A percentile compares a stretch with the other conserved stretches of the same genome.
phyloP scores from a whole-genome alignment of 2,888 invertebrate genomes.

The Drosophila atroscutellata region DNA sequence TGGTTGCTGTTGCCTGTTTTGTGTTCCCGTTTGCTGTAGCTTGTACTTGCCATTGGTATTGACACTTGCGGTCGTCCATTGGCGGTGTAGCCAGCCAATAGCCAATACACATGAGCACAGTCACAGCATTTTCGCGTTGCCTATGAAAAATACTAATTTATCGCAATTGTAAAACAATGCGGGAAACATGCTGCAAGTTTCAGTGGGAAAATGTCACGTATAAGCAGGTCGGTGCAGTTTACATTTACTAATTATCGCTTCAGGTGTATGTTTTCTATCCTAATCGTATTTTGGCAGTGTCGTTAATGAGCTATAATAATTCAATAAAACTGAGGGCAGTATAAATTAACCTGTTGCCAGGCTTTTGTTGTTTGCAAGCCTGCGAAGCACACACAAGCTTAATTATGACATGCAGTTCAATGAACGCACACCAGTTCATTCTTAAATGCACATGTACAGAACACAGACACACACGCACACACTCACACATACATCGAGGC shows the following conservation, averaged over 20 bases:
- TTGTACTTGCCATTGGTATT: slow-evolving; percentile 41
- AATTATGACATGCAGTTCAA: slow-evolving; percentile 29
- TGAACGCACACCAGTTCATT: slow-evolving; percentile 5
- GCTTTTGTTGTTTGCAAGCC: slow-evolving; percentile 19
- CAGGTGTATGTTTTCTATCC: slow-evolving; percentile 9
- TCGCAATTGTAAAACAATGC: slow-evolving; percentile 48
- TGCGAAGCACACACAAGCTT: slow-evolving; percentile 31
- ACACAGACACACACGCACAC: background rate
- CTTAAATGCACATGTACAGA: slow-evolving; percentile 1
- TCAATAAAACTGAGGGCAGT: slow-evolving; percentile 70
- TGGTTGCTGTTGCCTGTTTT: slow-evolving; percentile 26
- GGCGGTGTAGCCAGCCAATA: slow-evolving; percentile 28
- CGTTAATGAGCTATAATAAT: slow-evolving; percentile 74
- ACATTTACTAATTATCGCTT: background rate
- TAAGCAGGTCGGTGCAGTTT: background rate
- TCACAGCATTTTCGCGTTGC: slow-evolving; percentile 3
- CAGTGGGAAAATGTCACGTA: slow-evolving; percentile 18
- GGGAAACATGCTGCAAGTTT: slow-evolving; percentile 54
- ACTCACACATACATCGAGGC: slow-evolving; percentile 7
- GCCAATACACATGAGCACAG: slow-evolving; percentile 2
- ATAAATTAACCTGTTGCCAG: slow-evolving; percentile 72
- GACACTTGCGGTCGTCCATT: slow-evolving; percentile 52
- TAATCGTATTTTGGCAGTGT: slow-evolving; percentile 55
- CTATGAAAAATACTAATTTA: slow-evolving; percentile 58
- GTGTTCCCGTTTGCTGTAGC: slow-evolving; percentile 21